These are phyloP conservation scores for Platyscapa corneri DNA, from an alignment of 1,140 invertebrate species.

Conservation along the genomic window DNA sequence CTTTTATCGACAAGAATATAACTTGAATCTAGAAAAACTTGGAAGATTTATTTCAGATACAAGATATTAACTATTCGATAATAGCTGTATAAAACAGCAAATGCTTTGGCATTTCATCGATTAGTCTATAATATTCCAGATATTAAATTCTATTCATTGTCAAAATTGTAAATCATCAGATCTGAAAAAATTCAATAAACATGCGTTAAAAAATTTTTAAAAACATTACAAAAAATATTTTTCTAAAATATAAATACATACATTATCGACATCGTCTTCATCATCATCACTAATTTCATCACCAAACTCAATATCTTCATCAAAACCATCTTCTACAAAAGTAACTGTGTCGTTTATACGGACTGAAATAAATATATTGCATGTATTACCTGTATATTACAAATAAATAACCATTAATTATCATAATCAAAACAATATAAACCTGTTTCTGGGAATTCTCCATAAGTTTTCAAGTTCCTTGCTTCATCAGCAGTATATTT, in stretches of 20 bases:
- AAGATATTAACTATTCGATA: constrained; percentile 50
- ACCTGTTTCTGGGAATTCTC: constrained; percentile 97
- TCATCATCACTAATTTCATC: constrained; percentile 93
- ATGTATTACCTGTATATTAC: constrained; percentile 12
- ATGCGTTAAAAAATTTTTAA: not conserved
- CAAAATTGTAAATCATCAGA: constrained; percentile 62
- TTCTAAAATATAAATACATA: constrained; percentile 62
- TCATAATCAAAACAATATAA: constrained; percentile 46
- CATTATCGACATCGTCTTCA: constrained; percentile 87
- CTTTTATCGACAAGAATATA: constrained; percentile 54
- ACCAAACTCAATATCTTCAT: constrained; percentile 96
- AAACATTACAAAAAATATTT: constrained; percentile 39
- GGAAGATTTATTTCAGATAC: constrained; percentile 66
- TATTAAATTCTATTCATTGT: constrained; percentile 55
- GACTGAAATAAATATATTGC: constrained; percentile 73
- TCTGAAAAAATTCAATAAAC: constrained; percentile 58
- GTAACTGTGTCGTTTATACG: constrained; percentile 96
- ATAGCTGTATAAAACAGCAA: constrained; percentile 17
- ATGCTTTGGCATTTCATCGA: constrained; percentile 2
- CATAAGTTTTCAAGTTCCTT: constrained; percentile 98
- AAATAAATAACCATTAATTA: not conserved
- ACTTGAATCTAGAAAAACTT: constrained; percentile 56
- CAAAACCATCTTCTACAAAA: constrained; percentile 94
- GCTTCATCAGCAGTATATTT: constrained; percentile 99
- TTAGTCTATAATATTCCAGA: constrained; percentile 36